Base-by-base conservation (phyloP, 2,797 vertebrate genomes). In the Garrulus glandarius region DNA sequence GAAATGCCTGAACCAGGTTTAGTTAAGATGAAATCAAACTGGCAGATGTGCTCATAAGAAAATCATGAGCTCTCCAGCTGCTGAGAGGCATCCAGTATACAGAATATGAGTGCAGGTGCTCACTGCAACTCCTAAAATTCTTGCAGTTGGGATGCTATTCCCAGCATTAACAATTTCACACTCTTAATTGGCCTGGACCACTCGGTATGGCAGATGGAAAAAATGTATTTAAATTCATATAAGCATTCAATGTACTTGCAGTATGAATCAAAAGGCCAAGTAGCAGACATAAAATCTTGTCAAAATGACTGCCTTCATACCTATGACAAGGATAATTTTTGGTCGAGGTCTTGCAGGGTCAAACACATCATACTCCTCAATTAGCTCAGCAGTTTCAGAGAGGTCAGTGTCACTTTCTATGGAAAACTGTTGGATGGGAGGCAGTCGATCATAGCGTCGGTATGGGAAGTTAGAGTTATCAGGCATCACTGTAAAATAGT, bases 321-420 rank as follows among this genome's bases (percentile, higher is more conserved):
- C 99, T 91, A 99, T 99, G 90, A 99, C 98, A 24, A 99, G 99
- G 97, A 99, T 99, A 96, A 99, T 98, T 98, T 99, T 99, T 69
- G 99, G 99, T 52, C 99, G 98, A 3, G 99, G 98, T 95, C 99
- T 98, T 61, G 98, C 97, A 3, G 99, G 99, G 89, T 99, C 99
- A 41, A 99, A 99, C 59, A 99, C 99, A 72, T 99, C 99, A 0
- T 99, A 99, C 92, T 99, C 99, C 95, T 99, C 99, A 80, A 99
- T 99, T 72, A 99, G 98, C 97, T 99, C 99, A 1, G 99, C 99
- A 1, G 99, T 99, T 98, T 99, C 99, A 3, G 99, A 99, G 85
- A 99, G 98, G 96, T 99, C 99, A 0, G 99, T 99, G 97, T 99
- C 99, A 30, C 99, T 99, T 97, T 99, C 99, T 72, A 99, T 99